A percentile compares a stretch with the other conserved stretches of the same genome.
phyloP scores from a whole-genome alignment of 2,888 invertebrate genomes.

The Drosophila pegasa region DNA sequence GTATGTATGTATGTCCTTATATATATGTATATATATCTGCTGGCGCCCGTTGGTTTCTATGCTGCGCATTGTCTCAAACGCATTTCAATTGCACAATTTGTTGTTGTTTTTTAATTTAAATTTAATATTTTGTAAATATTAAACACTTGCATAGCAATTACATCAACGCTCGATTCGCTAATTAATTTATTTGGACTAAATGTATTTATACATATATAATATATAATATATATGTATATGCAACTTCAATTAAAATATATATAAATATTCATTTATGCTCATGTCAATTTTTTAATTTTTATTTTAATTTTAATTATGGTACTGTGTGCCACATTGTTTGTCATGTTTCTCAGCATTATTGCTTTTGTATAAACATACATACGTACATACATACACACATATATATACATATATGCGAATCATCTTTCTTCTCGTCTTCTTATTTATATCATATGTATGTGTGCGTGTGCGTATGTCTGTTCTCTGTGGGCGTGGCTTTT shows the following conservation, averaged over 20 bases:
- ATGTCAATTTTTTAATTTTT: slow-evolving; percentile 48
- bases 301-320: slow-evolving; percentile 27
- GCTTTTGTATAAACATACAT: slow-evolving; percentile 82
- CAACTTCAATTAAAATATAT: slow-evolving; percentile 76
- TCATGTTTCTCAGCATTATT: slow-evolving; percentile 74
- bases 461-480: slow-evolving; percentile 21
- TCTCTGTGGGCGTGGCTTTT: slow-evolving; percentile 22
- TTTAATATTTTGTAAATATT: slow-evolving; percentile 81
- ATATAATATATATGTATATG: slow-evolving; percentile 64
- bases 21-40: slow-evolving; percentile 47
- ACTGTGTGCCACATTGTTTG: slow-evolving; percentile 62
- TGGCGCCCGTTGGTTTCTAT: slow-evolving; percentile 27
- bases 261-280: slow-evolving; percentile 66
- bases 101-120: slow-evolving; percentile 39
- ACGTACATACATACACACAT: slow-evolving; percentile 6
- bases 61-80: slow-evolving; percentile 50
- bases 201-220: slow-evolving; percentile 45
- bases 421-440: not conserved
- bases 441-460: slow-evolving; percentile 28
- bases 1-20: slow-evolving; percentile 23
- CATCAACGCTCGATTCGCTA: slow-evolving; percentile 46
- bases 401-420: not conserved
- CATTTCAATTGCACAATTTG: slow-evolving; percentile 82
- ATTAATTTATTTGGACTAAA: slow-evolving; percentile 72
- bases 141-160: slow-evolving; percentile 58